phyloP scores from a whole-genome alignment of 2,797 vertebrate genomes.

The Bucorvus abyssinicus region DNA sequence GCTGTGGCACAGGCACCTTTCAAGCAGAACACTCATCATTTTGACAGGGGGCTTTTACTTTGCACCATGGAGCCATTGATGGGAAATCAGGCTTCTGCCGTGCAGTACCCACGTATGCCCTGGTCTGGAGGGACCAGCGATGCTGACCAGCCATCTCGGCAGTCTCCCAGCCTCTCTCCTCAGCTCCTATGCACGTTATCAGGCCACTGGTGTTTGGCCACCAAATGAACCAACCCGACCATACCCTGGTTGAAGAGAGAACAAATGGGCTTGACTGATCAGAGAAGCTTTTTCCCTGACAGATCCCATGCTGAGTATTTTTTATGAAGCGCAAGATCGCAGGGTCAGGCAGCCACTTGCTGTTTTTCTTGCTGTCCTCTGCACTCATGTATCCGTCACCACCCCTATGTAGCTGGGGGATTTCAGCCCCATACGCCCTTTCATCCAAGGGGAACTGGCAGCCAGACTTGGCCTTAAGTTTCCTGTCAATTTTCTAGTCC shows the following conservation, averaged over 20 bases:
- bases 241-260: not conserved
- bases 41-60: not conserved
- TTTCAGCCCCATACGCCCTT: not conserved
- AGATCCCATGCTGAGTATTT: not conserved
- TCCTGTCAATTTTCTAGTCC: constrained; percentile 41
- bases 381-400: not conserved
- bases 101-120: not conserved
- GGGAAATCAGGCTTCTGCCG: not conserved
- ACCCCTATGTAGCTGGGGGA: accelerated
- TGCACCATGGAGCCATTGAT: accelerated
- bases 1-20: not conserved
- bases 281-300: not conserved
- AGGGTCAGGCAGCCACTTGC: not conserved
- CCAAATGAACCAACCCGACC: accelerated
- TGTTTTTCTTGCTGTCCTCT: not conserved
- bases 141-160: not conserved
- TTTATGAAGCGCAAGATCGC: not conserved
- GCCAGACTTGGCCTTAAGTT: constrained; percentile 24
- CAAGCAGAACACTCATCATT: not conserved
- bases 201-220: not conserved
- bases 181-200: accelerated
- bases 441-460: not conserved
- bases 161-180: not conserved
- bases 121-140: accelerated
- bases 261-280: not conserved